phyloP scores from a whole-genome alignment of 2,113 vertebrate genomes.

The Odontesthes bonariensis region DNA sequence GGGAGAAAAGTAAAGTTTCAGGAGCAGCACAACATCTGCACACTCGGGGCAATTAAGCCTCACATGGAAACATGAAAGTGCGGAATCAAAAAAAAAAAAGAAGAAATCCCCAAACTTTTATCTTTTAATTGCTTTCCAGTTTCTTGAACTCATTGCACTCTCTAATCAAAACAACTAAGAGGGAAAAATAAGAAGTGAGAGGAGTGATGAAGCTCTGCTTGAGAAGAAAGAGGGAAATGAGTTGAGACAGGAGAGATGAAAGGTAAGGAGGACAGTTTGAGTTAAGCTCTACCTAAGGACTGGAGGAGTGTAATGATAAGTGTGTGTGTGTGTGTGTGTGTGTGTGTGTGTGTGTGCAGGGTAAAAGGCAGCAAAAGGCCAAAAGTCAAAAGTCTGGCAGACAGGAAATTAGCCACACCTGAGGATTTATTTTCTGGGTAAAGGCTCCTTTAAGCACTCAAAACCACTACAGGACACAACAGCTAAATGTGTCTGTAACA shows the following conservation, averaged over 20 bases:
- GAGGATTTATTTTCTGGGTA: constrained; percentile 58
- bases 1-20: background rate
- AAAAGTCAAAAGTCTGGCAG: constrained; percentile 65
- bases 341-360: constrained; percentile 2
- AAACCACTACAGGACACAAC: background rate
- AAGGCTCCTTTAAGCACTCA: constrained; percentile 26
- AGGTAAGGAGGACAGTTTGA: constrained; percentile 56
- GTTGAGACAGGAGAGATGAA: constrained; percentile 36
- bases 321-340: constrained; percentile 25
- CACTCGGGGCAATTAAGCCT: constrained; percentile 11
- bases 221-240: background rate
- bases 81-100: constrained; percentile 32
- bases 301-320: constrained; percentile 6
- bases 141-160: background rate
- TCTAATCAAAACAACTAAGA: constrained; percentile 46
- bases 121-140: constrained; percentile 43
- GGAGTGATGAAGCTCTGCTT: constrained; percentile 1
- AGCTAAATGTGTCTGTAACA: background rate
- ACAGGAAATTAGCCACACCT: constrained; percentile 77
- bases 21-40: constrained; percentile 26
- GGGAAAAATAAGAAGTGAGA: constrained; percentile 14
- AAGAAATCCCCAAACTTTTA: constrained; percentile 39
- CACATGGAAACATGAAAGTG: constrained; percentile 48
- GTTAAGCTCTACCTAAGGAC: constrained; percentile 48
- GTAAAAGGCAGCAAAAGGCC: constrained; percentile 32